Percentiles rank a stretch among this genome's conserved stretches.
These are phyloP conservation scores for Hystrix brachyura DNA, from an alignment of 2,113 vertebrate genomes.

Conservation along the genomic window DNA sequence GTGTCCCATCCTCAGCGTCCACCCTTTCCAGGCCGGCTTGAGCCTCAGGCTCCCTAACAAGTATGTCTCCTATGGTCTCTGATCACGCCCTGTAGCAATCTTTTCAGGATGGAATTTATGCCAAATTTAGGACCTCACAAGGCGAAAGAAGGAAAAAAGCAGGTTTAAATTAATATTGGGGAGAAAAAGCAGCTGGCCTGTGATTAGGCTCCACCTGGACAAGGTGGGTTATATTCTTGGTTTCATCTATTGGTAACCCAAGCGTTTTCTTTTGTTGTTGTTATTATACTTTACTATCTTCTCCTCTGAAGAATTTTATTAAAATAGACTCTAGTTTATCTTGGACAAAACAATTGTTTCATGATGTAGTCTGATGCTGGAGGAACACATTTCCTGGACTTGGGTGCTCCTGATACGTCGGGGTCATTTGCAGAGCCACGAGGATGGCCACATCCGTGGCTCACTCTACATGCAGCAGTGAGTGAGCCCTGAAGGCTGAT, in stretches of 20 bases:
- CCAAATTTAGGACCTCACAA: slow-evolving; percentile 21
- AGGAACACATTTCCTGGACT: neutral
- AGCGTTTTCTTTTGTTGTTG: slow-evolving; percentile 19
- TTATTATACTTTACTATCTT: neutral
- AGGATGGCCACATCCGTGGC: neutral
- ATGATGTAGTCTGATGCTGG: neutral
- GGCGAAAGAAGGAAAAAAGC: slow-evolving; percentile 33
- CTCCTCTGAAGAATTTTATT: neutral
- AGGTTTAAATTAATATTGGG: slow-evolving; percentile 1
- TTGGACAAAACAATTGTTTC: neutral
- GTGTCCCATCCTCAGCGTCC: neutral
- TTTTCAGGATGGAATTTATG: slow-evolving; percentile 34
- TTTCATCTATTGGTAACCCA: neutral
- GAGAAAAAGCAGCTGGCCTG: slow-evolving; percentile 11
- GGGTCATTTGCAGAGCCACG: neutral
- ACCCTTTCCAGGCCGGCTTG: neutral
- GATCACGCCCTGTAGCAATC: neutral
- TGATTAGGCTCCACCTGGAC: neutral
- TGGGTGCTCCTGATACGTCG: neutral
- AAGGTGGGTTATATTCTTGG: neutral
- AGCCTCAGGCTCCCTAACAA: neutral
- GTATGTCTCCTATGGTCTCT: neutral
- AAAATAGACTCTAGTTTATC: slow-evolving; percentile 21
- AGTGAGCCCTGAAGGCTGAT: neutral
- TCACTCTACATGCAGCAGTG: neutral